Conservation (phyloP, 2,888 invertebrate genomes). For the Lochmaea crataegi region DNA sequence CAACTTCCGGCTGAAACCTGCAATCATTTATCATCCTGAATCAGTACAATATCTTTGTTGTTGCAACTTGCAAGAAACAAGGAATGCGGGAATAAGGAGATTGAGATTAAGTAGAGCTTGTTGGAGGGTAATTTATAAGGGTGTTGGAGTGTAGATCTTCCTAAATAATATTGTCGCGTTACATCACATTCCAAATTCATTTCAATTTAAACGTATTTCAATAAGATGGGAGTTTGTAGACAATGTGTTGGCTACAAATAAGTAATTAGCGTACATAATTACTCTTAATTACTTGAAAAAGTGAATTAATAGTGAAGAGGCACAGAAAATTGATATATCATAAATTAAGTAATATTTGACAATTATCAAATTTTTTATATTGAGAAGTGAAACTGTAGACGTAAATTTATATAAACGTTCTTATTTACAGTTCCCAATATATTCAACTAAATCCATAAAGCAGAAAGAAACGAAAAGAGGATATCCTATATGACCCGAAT, state of each 20-base stretch:
- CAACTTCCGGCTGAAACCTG: constrained; percentile 9
- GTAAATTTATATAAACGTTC: background rate
- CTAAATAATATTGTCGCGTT: constrained; percentile 19
- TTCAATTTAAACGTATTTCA: background rate
- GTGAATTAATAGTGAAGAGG: background rate
- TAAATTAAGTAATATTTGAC: background rate
- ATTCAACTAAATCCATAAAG: background rate
- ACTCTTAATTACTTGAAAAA: background rate
- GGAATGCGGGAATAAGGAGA: constrained; percentile 8
- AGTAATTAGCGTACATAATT: background rate
- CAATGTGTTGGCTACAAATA: background rate
- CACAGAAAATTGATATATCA: background rate
- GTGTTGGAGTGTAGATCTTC: background rate
- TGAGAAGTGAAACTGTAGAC: background rate
- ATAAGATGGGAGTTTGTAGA: background rate
- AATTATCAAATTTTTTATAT: background rate
- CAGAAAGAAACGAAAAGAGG: background rate
- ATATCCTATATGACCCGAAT: background rate
- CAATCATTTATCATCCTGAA: constrained; percentile 21
- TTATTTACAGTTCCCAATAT: background rate
- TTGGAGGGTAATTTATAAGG: constrained; percentile 24
- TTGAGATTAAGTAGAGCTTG: constrained; percentile 16
- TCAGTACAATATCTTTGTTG: constrained; percentile 18
- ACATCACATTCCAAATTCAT: constrained; percentile 4
- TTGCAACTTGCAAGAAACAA: constrained; percentile 19